Conservation (phyloP, 2,888 invertebrate genomes). For the Syritta pipiens region DNA sequence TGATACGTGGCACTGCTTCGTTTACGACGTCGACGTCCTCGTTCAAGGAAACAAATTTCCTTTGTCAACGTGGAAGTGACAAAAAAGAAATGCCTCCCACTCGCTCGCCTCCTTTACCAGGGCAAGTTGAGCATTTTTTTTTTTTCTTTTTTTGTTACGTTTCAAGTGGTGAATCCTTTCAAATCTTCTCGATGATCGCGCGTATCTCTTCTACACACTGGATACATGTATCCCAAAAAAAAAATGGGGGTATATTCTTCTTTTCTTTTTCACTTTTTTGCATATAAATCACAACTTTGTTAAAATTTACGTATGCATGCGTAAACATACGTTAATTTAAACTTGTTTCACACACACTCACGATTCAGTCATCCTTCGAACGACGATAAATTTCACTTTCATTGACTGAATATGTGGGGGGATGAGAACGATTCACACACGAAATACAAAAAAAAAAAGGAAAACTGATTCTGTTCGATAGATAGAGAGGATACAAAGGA, state of each 20-base stretch:
- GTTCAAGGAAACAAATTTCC: constrained; percentile 24
- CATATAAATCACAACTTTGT: constrained; percentile 27
- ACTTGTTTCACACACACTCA: constrained; percentile 31
- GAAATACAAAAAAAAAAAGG: neutral
- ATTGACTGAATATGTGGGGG: constrained; percentile 25
- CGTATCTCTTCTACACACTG: constrained; percentile 4
- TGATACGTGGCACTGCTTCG: constrained; percentile 6
- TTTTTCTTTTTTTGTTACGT: too few relatives aligned
- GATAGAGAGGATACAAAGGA: constrained; percentile 17
- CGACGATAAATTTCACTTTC: constrained; percentile 35
- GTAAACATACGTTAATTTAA: constrained; percentile 37
- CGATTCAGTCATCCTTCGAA: constrained; percentile 27
- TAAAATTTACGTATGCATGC: constrained; percentile 38
- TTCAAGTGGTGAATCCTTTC: constrained; percentile 32
- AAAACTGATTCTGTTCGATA: constrained; percentile 8
- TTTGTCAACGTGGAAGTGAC: constrained; percentile 7
- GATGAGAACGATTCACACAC: neutral
- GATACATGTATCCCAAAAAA: constrained; percentile 29
- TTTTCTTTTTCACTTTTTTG: neutral
- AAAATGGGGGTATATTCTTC: neutral
- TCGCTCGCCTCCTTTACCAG: constrained; percentile 3
- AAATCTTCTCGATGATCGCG: constrained; percentile 9
- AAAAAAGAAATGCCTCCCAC: neutral
- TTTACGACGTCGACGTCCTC: neutral
- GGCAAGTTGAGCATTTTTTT: constrained; percentile 27